Evolutionary conservation across 2,797 vertebrate species (phyloP).

Genomic region (Spinibarbus caldwelli): DNA sequence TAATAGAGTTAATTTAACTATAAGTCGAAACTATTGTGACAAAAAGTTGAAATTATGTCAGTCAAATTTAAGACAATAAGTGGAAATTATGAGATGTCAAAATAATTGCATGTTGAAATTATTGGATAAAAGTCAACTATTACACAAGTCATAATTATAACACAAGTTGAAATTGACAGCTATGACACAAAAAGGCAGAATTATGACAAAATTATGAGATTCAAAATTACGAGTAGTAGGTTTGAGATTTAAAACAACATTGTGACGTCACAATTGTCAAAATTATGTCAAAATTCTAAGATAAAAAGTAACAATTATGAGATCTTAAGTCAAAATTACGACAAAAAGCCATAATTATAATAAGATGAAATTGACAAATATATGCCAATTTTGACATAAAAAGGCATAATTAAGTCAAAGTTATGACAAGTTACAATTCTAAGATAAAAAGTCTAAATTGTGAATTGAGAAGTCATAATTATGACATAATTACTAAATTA

Average conservation of each 20-base stretch:
- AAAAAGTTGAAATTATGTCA: background rate
- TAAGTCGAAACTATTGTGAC: background rate
- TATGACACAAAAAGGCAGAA: too few species aligned
- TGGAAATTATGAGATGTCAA: background rate
- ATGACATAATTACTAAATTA: background rate
- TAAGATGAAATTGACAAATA: background rate
- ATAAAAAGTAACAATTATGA: background rate
- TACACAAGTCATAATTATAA: background rate
- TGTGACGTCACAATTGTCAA: too few species aligned
- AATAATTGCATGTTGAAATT: too few species aligned
- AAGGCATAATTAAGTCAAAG: too few species aligned
- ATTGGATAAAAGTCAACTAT: background rate
- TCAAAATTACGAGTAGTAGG: too few species aligned
- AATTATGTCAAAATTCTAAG: background rate
- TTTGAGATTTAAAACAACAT: too few species aligned
- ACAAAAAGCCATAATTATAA: background rate
- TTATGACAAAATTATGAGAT: background rate
- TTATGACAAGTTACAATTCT: too few species aligned
- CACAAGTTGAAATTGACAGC: too few species aligned
- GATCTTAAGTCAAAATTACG: background rate
- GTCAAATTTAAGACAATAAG: background rate
- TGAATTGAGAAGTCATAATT: too few species aligned
- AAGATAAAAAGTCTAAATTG: too few species aligned
- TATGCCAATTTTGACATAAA: background rate
- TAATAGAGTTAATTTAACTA: too few species aligned